Evolutionary conservation across 2,888 invertebrate species (phyloP).

Genomic region (Phyllotreta cruciferae): DNA sequence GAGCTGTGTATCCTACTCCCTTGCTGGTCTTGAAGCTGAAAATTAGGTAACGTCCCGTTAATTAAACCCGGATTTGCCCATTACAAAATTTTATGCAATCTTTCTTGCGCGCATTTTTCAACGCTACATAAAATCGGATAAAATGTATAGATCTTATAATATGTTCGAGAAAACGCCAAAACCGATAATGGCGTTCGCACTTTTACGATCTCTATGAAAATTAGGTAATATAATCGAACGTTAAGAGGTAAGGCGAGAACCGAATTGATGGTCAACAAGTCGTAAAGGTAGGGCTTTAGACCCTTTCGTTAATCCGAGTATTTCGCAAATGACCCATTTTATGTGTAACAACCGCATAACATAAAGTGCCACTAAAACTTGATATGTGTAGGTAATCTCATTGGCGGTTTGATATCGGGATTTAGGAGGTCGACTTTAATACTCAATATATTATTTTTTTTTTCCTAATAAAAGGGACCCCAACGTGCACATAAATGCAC

Average conservation of each 20-base stretch:
- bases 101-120: too few species aligned
- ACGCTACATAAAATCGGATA: too few species aligned
- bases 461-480: too few species aligned
- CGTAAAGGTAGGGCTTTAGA: slow-evolving; percentile 10
- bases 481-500: too few species aligned
- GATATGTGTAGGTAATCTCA: slow-evolving; percentile 9
- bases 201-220: neutral
- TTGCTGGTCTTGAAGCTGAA: slow-evolving; percentile 97
- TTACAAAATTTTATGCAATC: too few species aligned
- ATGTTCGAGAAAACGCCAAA: too few species aligned
- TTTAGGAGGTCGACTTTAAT: slow-evolving; percentile 1
- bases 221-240: slow-evolving; percentile 2
- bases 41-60: slow-evolving; percentile 32
- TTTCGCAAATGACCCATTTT: slow-evolving; percentile 10
- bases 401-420: neutral
- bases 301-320: slow-evolving; percentile 9
- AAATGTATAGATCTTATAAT: too few species aligned
- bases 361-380: slow-evolving; percentile 8
- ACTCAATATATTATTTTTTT: neutral
- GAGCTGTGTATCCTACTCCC: slow-evolving; percentile 98
- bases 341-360: slow-evolving; percentile 5
- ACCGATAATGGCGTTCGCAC: too few species aligned
- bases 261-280: slow-evolving; percentile 11
- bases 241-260: slow-evolving; percentile 7
- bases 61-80: too few species aligned